Conservation (phyloP, 2,888 invertebrate species). For the Sylvicola cinctus region DNA sequence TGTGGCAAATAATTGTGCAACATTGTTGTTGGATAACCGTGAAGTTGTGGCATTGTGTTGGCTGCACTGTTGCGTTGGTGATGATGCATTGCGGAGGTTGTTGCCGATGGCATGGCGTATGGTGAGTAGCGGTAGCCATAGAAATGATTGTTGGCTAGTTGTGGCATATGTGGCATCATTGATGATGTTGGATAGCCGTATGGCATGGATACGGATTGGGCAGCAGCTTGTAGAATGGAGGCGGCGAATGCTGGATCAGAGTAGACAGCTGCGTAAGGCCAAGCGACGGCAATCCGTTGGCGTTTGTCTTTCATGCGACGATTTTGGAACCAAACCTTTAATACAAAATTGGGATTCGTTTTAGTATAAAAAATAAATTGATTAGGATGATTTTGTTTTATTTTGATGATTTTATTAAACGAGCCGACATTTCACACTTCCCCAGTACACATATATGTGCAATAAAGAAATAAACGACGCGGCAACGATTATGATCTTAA, state of each 20-base stretch:
- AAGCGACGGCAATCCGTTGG: slow-evolving; percentile 79
- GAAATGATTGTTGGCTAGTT: slow-evolving; percentile 31
- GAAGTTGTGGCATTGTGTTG: too few relatives aligned
- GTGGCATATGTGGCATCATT: slow-evolving; percentile 29
- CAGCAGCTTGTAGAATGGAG: slow-evolving; percentile 75
- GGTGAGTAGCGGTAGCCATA: slow-evolving; percentile 27
- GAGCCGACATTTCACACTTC: too few relatives aligned
- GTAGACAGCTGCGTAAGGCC: slow-evolving; percentile 90
- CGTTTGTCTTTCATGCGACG: slow-evolving; percentile 97
- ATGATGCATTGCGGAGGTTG: too few relatives aligned
- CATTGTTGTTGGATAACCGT: too few relatives aligned
- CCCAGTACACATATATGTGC: too few relatives aligned
- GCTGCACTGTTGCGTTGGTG: too few relatives aligned
- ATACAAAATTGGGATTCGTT: too few relatives aligned
- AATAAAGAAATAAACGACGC: too few relatives aligned
- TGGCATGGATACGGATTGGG: slow-evolving; percentile 44
- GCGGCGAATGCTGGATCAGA: slow-evolving; percentile 87
- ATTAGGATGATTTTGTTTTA: background rate
- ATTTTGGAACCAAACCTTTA: slow-evolving; percentile 94
- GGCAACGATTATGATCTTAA: too few relatives aligned
- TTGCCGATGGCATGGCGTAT: slow-evolving; percentile 31
- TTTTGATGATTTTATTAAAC: too few relatives aligned
- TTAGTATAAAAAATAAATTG: slow-evolving; percentile 5
- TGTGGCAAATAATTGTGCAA: too few relatives aligned
- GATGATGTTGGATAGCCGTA: too few relatives aligned